Conservation (phyloP, 2,113 vertebrate genomes). For the Trematocara variabile region DNA sequence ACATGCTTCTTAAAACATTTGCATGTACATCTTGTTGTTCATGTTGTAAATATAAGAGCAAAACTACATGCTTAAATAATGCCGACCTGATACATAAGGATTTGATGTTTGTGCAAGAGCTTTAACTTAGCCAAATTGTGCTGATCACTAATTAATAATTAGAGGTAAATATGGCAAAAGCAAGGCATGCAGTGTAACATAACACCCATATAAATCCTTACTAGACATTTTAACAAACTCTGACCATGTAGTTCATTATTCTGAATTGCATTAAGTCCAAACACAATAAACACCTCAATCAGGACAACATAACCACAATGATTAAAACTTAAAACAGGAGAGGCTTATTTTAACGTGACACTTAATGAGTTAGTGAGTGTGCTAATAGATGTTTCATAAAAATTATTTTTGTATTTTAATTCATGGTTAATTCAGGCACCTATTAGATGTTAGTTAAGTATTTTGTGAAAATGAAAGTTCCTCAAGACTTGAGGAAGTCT, state of each 20-base stretch:
- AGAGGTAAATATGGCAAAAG: background rate
- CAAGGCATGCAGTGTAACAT: background rate
- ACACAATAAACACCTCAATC: background rate
- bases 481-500: background rate
- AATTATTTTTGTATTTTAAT: background rate
- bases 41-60: background rate
- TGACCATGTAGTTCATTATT: background rate
- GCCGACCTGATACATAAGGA: background rate
- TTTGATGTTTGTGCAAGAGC: background rate
- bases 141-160: background rate
- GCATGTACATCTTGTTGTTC: background rate
- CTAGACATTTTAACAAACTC: background rate
- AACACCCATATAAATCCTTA: background rate
- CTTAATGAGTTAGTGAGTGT: background rate
- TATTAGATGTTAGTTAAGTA: background rate
- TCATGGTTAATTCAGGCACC: background rate
- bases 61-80: background rate
- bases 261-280: background rate
- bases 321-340: background rate
- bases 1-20: background rate
- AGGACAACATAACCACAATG: background rate
- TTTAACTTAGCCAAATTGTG: background rate
- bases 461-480: background rate
- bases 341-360: background rate
- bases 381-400: no score